Evolutionary conservation across 2,113 vertebrate species (phyloP).

Genomic region (Trichomycterus rosablanca): DNA sequence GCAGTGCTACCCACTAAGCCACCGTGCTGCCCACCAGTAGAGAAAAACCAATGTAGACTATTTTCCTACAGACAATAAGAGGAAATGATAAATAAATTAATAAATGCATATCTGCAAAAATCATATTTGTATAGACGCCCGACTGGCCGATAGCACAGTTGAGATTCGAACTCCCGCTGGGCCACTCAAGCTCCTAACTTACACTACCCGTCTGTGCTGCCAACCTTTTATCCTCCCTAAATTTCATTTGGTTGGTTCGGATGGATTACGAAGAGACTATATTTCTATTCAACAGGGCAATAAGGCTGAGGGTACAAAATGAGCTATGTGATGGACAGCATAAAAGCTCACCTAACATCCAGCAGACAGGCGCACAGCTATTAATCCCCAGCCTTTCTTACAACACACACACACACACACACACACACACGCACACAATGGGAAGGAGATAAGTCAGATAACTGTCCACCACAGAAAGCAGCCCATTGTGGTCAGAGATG

Average conservation of each 20-base stretch:
- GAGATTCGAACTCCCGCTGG: too few relatives aligned
- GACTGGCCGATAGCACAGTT: too few relatives aligned
- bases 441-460: conserved; percentile 28
- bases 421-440: conserved; percentile 26
- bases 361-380: conserved; percentile 20
- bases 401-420: conserved; percentile 9
- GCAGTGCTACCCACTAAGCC: too few relatives aligned
- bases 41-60: too few relatives aligned
- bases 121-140: too few relatives aligned
- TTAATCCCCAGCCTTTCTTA: too few relatives aligned
- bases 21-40: too few relatives aligned
- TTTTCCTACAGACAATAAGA: too few relatives aligned
- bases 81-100: too few relatives aligned
- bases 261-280: background rate
- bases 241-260: background rate
- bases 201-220: too few relatives aligned
- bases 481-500: conserved; percentile 25
- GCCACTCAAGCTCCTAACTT: too few relatives aligned
- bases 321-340: conserved; percentile 41
- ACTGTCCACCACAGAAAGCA: conserved; percentile 33
- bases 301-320: conserved; percentile 29
- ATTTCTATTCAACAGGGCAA: conserved; percentile 21
- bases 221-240: background rate
- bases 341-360: conserved; percentile 29
- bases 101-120: too few relatives aligned